Evolutionary conservation across 2,797 vertebrate species (phyloP).

Genomic region (Artibeus lituratus): DNA sequence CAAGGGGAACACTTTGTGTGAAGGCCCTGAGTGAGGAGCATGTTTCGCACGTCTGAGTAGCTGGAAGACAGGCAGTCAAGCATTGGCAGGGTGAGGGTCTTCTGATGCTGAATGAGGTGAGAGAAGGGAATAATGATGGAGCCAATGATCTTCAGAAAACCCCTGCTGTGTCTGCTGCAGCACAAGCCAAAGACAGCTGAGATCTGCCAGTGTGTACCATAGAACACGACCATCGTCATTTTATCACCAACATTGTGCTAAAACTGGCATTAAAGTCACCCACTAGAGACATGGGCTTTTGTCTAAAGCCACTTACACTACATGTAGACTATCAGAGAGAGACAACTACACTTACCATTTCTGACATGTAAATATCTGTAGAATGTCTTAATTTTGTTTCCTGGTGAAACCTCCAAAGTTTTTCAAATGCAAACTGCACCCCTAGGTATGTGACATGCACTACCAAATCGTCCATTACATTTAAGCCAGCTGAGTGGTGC

Average conservation of each 20-base stretch:
- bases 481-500: background rate
- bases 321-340: background rate
- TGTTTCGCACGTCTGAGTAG: background rate
- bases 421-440: background rate
- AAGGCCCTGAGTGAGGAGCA: background rate
- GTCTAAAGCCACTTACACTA: background rate
- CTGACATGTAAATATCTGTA: background rate
- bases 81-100: background rate
- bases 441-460: background rate
- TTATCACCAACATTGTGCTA: background rate
- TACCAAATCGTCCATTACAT: background rate
- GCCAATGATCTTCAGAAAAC: background rate
- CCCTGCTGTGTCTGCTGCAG: background rate
- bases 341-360: background rate
- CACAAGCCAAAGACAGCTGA: background rate
- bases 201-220: background rate
- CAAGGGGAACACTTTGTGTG: background rate
- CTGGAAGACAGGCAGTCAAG: background rate
- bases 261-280: background rate
- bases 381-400: slow-evolving; percentile 8
- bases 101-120: background rate
- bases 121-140: background rate
- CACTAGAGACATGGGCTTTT: background rate
- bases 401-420: background rate
- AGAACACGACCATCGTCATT: background rate